A percentile compares a stretch with the other conserved stretches of the same genome.
Conservation (phyloP, 2,797 vertebrate genomes). For the Dryobates pubescens region DNA sequence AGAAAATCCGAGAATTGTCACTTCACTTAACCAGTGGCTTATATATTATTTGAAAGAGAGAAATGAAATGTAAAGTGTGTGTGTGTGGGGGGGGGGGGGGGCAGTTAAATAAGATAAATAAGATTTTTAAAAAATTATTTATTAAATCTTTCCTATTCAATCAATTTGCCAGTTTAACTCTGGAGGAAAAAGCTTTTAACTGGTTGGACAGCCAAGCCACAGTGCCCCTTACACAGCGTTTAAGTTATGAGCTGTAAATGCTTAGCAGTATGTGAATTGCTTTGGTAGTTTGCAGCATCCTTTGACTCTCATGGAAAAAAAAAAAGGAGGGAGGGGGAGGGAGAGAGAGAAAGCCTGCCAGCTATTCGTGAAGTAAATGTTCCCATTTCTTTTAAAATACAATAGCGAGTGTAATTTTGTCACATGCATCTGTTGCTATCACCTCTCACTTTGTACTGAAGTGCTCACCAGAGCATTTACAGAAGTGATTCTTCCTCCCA, state of each 20-base stretch:
- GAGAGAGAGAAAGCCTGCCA: slow-evolving; percentile 58
- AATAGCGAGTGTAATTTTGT: slow-evolving; percentile 83
- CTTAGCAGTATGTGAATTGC: slow-evolving; percentile 9
- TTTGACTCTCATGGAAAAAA: slow-evolving; percentile 17
- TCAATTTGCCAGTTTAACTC: not conserved
- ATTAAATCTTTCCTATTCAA: not conserved
- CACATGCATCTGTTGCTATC: slow-evolving; percentile 84
- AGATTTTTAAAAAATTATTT: not conserved
- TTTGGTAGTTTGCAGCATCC: slow-evolving; percentile 23
- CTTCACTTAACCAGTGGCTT: not conserved
- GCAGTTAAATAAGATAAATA: too few species aligned
- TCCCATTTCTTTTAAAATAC: slow-evolving; percentile 80
- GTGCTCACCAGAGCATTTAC: slow-evolving; percentile 83
- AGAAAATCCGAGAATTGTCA: not conserved
- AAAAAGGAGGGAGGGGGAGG: not conserved
- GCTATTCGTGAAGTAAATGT: slow-evolving; percentile 79
- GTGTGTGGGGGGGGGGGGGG: too few species aligned
- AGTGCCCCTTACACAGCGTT: not conserved
- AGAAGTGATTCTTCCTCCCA: slow-evolving; percentile 81
- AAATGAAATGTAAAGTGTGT: not conserved
- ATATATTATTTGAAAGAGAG: not conserved
- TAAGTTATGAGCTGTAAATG: not conserved
- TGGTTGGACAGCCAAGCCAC: not conserved
- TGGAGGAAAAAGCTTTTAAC: not conserved
- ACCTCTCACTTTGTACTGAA: slow-evolving; percentile 81